These are phyloP conservation scores for Phrixothrix hirtus DNA, from an alignment of 2,888 invertebrate genomes.

Conservation along the genomic window DNA sequence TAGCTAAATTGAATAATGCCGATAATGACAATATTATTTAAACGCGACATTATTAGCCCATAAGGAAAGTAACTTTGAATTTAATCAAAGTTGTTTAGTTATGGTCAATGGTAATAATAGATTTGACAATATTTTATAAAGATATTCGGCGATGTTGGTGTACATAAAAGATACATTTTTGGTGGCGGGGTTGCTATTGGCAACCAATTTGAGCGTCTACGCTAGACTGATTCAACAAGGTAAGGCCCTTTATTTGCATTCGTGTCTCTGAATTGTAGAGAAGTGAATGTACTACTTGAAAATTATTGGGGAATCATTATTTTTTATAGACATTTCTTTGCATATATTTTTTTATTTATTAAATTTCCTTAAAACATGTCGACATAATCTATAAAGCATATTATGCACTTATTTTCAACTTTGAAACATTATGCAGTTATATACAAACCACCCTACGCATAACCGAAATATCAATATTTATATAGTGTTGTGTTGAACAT, in stretches of 20 bases:
- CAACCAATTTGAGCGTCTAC: constrained; percentile 31
- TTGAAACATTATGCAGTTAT: background rate
- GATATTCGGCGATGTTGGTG: constrained; percentile 20
- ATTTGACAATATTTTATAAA: too few relatives aligned
- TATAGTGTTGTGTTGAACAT: background rate
- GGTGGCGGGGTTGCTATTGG: constrained; percentile 33
- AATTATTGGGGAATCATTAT: background rate
- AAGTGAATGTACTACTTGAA: background rate
- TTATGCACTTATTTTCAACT: background rate
- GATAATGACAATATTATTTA: too few relatives aligned
- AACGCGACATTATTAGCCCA: too few relatives aligned
- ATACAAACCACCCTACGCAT: background rate
- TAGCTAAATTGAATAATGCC: too few relatives aligned
- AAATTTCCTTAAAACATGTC: background rate
- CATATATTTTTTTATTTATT: background rate
- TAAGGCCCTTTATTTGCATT: constrained; percentile 26
- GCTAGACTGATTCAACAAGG: constrained; percentile 36
- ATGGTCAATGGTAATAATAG: too few relatives aligned
- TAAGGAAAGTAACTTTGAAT: too few relatives aligned
- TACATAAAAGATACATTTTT: constrained; percentile 23
- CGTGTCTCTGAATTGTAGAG: constrained; percentile 1
- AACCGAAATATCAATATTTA: background rate
- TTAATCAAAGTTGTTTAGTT: too few relatives aligned
- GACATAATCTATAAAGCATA: background rate
- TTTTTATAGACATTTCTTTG: background rate